phyloP scores from a whole-genome alignment of 2,113 vertebrate genomes.

The Euleptes europaea region DNA sequence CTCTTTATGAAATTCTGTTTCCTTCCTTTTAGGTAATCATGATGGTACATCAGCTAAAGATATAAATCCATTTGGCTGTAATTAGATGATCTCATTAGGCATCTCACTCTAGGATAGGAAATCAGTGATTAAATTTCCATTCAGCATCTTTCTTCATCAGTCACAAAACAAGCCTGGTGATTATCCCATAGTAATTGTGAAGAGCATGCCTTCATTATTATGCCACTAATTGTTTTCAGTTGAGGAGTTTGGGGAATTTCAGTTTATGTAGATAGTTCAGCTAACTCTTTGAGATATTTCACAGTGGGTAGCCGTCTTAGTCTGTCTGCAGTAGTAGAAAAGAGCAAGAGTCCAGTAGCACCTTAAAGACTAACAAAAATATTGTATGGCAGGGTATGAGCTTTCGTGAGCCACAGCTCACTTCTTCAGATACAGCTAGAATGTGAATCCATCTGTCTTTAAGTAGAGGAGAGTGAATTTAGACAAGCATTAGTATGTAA shows the following conservation, averaged over 20 bases:
- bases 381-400: too few relatives aligned
- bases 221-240: conserved; percentile 52
- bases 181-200: conserved; percentile 62
- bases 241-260: conserved; percentile 54
- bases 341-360: too few relatives aligned
- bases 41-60: conserved; percentile 56
- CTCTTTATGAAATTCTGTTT: conserved; percentile 42
- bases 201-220: conserved; percentile 53
- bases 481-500: too few relatives aligned
- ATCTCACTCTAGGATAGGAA: conserved; percentile 61
- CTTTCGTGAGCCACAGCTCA: too few relatives aligned
- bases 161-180: conserved; percentile 62
- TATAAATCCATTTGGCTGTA: conserved; percentile 61
- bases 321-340: too few relatives aligned
- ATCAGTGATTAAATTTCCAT: conserved; percentile 72
- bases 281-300: conserved; percentile 24
- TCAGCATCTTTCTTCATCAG: conserved; percentile 66
- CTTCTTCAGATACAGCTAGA: too few relatives aligned
- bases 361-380: too few relatives aligned
- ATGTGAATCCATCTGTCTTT: too few relatives aligned
- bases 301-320: too few relatives aligned
- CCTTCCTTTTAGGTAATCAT: conserved; percentile 48
- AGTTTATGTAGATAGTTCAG: conserved; percentile 43
- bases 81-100: conserved; percentile 69
- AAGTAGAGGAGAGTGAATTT: too few relatives aligned